Percentiles rank a stretch among this genome's conserved stretches.
phyloP scores from a whole-genome alignment of 2,888 invertebrate species.

The Heliconius ethilla region DNA sequence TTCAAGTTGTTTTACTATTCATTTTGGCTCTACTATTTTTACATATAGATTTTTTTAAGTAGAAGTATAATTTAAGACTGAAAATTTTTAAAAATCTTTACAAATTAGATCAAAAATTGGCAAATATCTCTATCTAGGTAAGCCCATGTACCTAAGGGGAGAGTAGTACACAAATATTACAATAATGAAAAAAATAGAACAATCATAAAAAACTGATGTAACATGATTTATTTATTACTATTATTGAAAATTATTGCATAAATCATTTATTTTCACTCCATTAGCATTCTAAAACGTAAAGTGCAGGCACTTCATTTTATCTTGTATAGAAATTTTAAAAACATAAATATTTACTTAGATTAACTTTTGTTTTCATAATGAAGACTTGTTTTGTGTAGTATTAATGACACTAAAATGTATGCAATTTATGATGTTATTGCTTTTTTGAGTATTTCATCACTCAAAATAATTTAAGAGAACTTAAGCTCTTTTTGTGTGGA shows the following conservation, averaged over 20 bases:
- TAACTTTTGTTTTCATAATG: neutral
- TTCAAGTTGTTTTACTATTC: neutral
- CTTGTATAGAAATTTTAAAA: neutral
- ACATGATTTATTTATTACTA: neutral
- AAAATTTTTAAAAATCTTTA: no score
- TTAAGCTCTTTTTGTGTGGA: no score
- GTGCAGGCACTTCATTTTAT: neutral
- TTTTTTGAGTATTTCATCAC: neutral
- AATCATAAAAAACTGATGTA: constrained; percentile 2
- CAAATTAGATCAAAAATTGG: no score
- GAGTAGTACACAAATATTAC: neutral
- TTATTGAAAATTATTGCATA: neutral
- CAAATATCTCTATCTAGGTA: no score
- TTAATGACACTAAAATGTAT: neutral
- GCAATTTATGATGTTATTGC: neutral
- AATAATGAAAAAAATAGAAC: neutral
- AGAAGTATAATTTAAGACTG: no score
- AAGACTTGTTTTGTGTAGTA: neutral
- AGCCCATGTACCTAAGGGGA: neutral
- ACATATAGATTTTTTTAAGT: neutral
- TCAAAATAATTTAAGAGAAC: no score
- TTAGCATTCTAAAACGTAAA: neutral
- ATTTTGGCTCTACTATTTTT: neutral
- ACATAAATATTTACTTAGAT: constrained; percentile 8
- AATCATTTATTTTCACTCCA: neutral